These are phyloP conservation scores for Scaeva pyrastri DNA, from an alignment of 2,888 invertebrate genomes.

Conservation along the genomic window DNA sequence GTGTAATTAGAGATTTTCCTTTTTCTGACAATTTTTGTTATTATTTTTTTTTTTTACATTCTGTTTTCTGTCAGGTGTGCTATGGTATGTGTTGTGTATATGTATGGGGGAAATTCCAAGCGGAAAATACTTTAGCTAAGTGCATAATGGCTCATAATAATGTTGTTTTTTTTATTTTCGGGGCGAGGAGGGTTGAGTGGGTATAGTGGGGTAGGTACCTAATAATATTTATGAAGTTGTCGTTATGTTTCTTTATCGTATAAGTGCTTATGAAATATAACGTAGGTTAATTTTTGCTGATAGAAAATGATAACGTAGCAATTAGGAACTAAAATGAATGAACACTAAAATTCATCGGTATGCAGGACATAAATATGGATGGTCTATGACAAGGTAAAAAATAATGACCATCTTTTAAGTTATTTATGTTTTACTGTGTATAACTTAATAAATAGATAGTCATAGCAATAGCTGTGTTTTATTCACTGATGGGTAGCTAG, in stretches of 20 bases:
- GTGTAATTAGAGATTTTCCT: slow-evolving; percentile 72
- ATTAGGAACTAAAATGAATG: background rate
- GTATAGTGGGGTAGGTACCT: background rate
- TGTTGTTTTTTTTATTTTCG: slow-evolving; percentile 29
- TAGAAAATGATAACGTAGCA: slow-evolving; percentile 54
- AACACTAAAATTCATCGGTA: background rate
- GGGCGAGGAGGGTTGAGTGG: background rate
- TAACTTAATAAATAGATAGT: no score
- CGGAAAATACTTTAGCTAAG: slow-evolving; percentile 72
- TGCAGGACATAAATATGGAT: background rate
- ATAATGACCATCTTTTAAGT: background rate
- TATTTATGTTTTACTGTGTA: no score
- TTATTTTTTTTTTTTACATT: slow-evolving; percentile 33
- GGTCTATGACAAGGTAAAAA: background rate
- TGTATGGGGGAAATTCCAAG: slow-evolving; percentile 53
- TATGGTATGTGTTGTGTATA: no score
- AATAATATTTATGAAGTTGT: slow-evolving; percentile 30
- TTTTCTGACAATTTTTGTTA: slow-evolving; percentile 15
- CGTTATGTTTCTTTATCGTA: background rate
- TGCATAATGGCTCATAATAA: slow-evolving; percentile 73
- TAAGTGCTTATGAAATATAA: slow-evolving; percentile 4
- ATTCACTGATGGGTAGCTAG: no score
- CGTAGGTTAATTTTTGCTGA: slow-evolving; percentile 10
- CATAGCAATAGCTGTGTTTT: no score
- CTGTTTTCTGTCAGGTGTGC: slow-evolving; percentile 12